Conservation (phyloP, 1,140 invertebrate species). For the Latrodectus geometricus region DNA sequence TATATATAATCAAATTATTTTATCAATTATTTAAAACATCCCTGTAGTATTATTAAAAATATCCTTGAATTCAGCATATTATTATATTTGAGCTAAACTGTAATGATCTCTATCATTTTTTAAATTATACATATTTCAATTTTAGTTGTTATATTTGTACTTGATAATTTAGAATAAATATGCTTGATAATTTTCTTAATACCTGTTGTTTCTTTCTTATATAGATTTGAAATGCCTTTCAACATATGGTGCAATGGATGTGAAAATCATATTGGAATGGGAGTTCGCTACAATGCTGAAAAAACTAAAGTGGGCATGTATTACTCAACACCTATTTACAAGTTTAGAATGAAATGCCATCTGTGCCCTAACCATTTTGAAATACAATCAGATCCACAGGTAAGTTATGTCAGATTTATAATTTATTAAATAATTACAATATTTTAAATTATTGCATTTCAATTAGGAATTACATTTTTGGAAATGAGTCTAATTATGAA, state of each 20-base stretch:
- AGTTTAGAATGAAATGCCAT: conserved; percentile 99
- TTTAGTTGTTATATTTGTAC: no score
- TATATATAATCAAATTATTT: no score
- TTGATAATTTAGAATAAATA: background rate
- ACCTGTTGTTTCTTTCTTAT: conserved; percentile 20
- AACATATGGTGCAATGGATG: conserved; percentile 99
- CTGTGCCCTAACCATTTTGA: conserved; percentile 97
- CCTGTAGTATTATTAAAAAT: no score
- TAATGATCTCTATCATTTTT: no score
- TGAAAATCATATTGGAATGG: conserved; percentile 98
- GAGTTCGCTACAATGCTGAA: conserved; percentile 98
- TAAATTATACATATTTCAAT: no score
- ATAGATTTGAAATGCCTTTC: conserved; percentile 98
- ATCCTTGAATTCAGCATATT: no score
- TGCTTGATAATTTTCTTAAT: background rate
- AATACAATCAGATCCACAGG: conserved; percentile 98
- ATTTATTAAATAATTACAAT: background rate
- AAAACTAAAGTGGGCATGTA: conserved; percentile 99
- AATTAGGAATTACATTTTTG: background rate
- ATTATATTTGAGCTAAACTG: no score
- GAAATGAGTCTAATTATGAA: no score
- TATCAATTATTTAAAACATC: no score
- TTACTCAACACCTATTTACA: conserved; percentile 96
- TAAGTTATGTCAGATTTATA: conserved; percentile 71
- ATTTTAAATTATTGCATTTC: background rate